These are phyloP conservation scores for Emydocephalus ijimae DNA, from an alignment of 2,113 vertebrate genomes.

Conservation along the genomic window DNA sequence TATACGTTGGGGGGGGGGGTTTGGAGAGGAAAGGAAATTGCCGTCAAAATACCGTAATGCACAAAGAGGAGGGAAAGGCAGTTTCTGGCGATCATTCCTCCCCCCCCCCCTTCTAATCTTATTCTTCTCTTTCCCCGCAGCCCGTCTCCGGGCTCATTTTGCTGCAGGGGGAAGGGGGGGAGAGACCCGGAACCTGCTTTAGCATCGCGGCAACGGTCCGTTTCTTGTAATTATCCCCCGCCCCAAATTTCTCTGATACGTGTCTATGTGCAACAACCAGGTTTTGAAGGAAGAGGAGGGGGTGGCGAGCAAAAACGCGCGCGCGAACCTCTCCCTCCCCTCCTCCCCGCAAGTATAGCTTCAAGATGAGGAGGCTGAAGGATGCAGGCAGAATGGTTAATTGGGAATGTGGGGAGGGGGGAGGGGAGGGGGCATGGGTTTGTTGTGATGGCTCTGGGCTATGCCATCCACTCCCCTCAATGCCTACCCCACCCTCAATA, in stretches of 20 bases:
- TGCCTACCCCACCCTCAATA: neutral
- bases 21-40: neutral
- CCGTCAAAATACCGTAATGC: slow-evolving; percentile 16
- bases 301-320: neutral
- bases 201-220: neutral
- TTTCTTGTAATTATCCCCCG: neutral
- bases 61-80: slow-evolving; percentile 17
- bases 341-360: neutral
- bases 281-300: neutral
- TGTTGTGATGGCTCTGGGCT: slow-evolving; percentile 16
- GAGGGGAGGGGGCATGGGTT: neutral
- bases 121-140: neutral
- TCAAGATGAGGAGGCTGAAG: slow-evolving; percentile 13
- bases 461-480: neutral
- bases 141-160: neutral
- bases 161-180: neutral
- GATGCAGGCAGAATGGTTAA: slow-evolving; percentile 22
- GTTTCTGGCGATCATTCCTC: neutral
- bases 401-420: neutral
- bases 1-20: neutral
- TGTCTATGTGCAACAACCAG: slow-evolving; percentile 21
- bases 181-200: neutral
- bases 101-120: neutral
- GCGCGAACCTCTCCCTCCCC: neutral
- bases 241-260: neutral